Conservation (phyloP, 2,113 vertebrate species). For the Syrmaticus mikado region DNA sequence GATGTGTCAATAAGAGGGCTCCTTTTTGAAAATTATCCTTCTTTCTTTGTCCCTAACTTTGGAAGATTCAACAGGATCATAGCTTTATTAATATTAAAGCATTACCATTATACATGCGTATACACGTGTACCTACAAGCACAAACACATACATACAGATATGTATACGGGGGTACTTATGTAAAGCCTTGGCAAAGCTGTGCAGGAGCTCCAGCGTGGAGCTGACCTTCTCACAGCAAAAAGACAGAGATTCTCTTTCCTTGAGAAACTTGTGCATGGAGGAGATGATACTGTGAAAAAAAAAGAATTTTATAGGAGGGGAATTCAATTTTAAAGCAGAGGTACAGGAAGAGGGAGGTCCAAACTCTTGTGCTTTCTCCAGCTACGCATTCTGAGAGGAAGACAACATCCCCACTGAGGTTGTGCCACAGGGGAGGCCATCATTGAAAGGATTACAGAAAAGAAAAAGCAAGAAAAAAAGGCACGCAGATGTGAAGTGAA, state of each 20-base stretch:
- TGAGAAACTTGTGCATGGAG: not conserved
- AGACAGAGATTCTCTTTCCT: not conserved
- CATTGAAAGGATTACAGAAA: not conserved
- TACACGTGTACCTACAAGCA: not conserved
- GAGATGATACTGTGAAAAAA: not conserved
- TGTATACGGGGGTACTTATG: not conserved
- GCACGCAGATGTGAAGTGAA: not conserved
- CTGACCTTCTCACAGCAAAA: not conserved
- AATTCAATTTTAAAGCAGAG: not conserved
- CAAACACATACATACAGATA: no score
- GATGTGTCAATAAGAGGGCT: not conserved
- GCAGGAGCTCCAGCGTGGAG: not conserved
- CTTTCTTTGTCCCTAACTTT: not conserved
- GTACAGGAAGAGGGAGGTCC: not conserved
- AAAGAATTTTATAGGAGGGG: not conserved
- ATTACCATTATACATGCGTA: not conserved
- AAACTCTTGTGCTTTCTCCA: not conserved
- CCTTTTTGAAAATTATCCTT: not conserved
- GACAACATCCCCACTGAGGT: not conserved
- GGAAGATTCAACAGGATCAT: not conserved
- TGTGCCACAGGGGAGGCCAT: not conserved
- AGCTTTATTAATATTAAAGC: not conserved
- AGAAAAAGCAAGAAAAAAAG: not conserved
- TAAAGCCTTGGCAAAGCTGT: not conserved
- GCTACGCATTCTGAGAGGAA: not conserved